Percentiles rank a stretch among this genome's conserved stretches.
Evolutionary conservation across 2,113 vertebrate genomes (phyloP).

Genomic region (Progne subis): DNA sequence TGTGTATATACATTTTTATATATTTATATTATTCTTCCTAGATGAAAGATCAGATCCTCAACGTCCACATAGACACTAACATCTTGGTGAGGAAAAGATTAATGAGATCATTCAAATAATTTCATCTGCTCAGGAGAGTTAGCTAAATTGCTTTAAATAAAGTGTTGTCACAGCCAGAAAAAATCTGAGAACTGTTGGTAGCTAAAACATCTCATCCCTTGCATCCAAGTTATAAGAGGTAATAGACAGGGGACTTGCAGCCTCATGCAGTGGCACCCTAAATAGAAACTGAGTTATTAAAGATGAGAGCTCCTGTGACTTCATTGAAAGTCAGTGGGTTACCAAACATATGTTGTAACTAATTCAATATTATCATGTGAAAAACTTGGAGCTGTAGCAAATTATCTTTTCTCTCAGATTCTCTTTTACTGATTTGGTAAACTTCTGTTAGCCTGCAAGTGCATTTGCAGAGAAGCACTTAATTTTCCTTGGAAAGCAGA

Average conservation of each 20-base stretch:
- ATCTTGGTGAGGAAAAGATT: background rate
- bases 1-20: background rate
- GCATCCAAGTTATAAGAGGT: background rate
- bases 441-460: background rate
- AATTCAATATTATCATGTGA: background rate
- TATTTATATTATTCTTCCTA: background rate
- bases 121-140: background rate
- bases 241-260: background rate
- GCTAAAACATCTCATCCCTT: background rate
- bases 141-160: conserved; percentile 13
- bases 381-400: background rate
- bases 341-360: background rate
- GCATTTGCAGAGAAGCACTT: background rate
- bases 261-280: background rate
- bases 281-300: background rate
- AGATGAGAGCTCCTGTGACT: background rate
- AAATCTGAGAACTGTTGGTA: background rate
- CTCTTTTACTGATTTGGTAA: background rate
- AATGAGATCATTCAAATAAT: background rate
- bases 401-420: background rate
- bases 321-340: background rate
- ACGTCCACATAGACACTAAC: background rate
- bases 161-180: background rate
- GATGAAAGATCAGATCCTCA: background rate
- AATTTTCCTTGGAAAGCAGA: background rate